Percentiles rank a stretch among this genome's conserved stretches.
These are phyloP conservation scores for Epiblema foenella DNA, from an alignment of 2,888 invertebrate genomes.

Conservation along the genomic window DNA sequence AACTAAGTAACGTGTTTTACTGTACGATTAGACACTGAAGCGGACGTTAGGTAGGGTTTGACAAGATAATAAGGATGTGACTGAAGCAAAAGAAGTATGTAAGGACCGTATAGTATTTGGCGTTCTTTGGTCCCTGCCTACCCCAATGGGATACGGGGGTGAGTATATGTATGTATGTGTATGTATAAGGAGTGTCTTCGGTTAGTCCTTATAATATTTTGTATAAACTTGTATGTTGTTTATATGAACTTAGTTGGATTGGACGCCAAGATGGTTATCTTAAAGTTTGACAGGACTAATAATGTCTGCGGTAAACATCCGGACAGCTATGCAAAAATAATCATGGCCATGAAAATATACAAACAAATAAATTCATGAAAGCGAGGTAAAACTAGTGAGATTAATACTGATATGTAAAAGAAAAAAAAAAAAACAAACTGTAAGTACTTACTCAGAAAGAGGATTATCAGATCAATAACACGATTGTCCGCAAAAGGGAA, in stretches of 20 bases:
- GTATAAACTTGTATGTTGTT: no score
- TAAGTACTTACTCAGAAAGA: background rate
- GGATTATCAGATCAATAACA: background rate
- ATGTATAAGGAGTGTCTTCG: constrained; percentile 5
- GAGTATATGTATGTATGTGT: no score
- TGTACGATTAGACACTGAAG: constrained; percentile 11
- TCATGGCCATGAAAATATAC: background rate
- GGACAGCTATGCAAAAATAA: constrained; percentile 7
- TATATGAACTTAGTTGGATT: constrained; percentile 6
- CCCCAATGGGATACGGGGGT: no score
- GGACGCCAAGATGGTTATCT: background rate
- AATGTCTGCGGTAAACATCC: constrained; percentile 2
- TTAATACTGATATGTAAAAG: no score
- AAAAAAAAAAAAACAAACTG: no score
- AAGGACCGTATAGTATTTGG: no score
- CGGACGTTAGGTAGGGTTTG: background rate
- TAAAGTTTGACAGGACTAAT: background rate
- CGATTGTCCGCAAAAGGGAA: background rate
- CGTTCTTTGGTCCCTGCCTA: no score
- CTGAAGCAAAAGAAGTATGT: no score
- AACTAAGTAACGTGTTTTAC: constrained; percentile 63
- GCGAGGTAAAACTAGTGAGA: no score
- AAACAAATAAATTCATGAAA: background rate
- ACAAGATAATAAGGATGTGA: constrained; percentile 8
- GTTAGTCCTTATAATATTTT: background rate